Conservation (phyloP, 2,113 vertebrate genomes). For the Xiphorhynchus elegans region DNA sequence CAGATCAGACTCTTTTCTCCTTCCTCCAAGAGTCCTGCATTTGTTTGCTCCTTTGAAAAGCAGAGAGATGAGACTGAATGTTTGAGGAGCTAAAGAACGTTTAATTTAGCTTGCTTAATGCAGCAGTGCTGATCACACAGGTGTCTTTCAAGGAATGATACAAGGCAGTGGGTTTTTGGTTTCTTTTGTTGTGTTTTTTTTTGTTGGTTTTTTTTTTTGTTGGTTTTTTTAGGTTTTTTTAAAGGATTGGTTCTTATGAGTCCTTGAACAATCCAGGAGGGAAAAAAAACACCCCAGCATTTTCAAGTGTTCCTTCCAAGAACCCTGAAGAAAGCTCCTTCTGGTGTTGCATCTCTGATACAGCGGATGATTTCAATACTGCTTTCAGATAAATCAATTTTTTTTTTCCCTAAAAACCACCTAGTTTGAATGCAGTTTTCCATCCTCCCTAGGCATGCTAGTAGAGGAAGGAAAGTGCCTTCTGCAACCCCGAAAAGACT, state of each 20-base stretch:
- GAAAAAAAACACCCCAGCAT: not conserved
- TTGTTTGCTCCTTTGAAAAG: not conserved
- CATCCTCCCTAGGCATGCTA: not conserved
- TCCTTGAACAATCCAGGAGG: not conserved
- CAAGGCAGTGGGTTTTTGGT: not conserved
- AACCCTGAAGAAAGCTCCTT: not conserved
- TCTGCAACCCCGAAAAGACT: not conserved
- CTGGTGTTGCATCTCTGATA: not conserved
- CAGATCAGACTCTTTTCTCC: not conserved
- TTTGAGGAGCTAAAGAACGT: not conserved
- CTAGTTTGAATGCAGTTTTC: not conserved
- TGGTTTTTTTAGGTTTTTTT: not conserved
- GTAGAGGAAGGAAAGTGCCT: not conserved
- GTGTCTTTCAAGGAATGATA: not conserved
- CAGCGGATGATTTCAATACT: not conserved
- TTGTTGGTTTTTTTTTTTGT: not conserved
- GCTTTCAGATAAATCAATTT: not conserved
- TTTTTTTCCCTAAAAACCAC: not conserved
- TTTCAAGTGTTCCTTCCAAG: not conserved
- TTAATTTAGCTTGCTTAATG: not conserved
- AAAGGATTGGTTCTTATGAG: not conserved
- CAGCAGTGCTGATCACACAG: not conserved
- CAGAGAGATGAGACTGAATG: not conserved
- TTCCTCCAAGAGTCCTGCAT: not conserved
- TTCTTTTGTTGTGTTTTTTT: not conserved